These are phyloP conservation scores for Prorops nasuta DNA, from an alignment of 1,140 invertebrate genomes.

Conservation along the genomic window DNA sequence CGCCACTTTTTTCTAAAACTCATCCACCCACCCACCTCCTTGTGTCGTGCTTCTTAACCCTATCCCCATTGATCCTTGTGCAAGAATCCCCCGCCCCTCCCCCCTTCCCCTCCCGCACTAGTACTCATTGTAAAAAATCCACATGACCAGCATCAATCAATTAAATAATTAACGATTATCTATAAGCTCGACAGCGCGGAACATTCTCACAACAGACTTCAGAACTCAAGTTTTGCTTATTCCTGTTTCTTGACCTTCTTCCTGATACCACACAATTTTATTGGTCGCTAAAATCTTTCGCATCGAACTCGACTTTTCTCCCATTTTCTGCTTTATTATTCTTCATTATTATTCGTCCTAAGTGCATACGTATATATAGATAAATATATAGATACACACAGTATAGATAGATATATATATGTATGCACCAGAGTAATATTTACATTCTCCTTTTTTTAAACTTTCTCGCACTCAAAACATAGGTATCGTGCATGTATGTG, in stretches of 20 bases:
- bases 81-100: too few relatives aligned
- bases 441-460: too few relatives aligned
- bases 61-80: too few relatives aligned
- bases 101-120: too few relatives aligned
- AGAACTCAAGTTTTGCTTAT: not conserved
- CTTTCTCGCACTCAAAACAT: too few relatives aligned
- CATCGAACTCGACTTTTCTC: not conserved
- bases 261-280: not conserved
- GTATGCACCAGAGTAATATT: not conserved
- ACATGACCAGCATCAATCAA: too few relatives aligned
- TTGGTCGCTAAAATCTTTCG: not conserved
- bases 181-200: conserved; percentile 20
- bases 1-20: too few relatives aligned
- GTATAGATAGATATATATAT: not conserved
- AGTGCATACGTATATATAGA: conserved; percentile 9
- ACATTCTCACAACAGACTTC: not conserved
- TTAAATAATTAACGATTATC: too few relatives aligned
- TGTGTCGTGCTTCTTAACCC: too few relatives aligned
- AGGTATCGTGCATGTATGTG: conserved; percentile 2
- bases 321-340: not conserved
- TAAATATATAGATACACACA: not conserved
- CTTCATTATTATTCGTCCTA: not conserved
- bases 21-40: too few relatives aligned
- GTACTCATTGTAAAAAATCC: too few relatives aligned
- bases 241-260: not conserved